Base-by-base conservation (phyloP, 2,888 invertebrate genomes). In the Lithophane ornitopus region DNA sequence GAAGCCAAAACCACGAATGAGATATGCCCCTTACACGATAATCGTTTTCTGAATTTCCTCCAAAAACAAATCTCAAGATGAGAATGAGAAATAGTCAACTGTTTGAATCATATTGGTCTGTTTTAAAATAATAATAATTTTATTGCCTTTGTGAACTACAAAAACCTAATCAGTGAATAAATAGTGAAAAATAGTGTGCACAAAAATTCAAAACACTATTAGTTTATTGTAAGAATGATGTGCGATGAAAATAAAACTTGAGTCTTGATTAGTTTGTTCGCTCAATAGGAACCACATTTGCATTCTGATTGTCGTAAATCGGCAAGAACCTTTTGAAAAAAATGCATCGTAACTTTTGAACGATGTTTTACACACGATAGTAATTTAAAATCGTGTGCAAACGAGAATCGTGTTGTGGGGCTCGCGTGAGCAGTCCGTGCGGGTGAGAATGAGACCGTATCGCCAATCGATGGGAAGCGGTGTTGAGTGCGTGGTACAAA, bases 401-500 rank as follows among this genome's bases (percentile, higher is more conserved):
- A 84, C 87, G 87, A 87, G 82, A 85, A 87, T 88, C 86, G 88
- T 74, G 80, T 71, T 69, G 67, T 65, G 80, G 88, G 88, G 85
- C 82, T 76, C 82, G 80, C 84, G 84, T 85, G 87, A 86, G 76
- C 80, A 81, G 82, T 89, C 88, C 88, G 92, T 91, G 93, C 91
- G 91, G 85, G 93, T 90, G 91, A 91, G 90, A 86, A 91, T 91
- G 91, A 91, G 88, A 88, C 92, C 91, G 91, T 87, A 90, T 92
- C 93, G 95, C 95, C 95, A 94, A 95, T 95, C 89, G 89, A 91
- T 88, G 87, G 95, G 95, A 95, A 95, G 95, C 95, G 95, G 95
- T 95, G 95, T 95, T 93, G 96, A 96, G 95, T 96, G 96, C 96
- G 96, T 95, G 96, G 95, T 96, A 95, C 95, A 96, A 96, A 96